These are phyloP conservation scores for Monodelphis domestica DNA, from an alignment of 2,797 vertebrate species.

Conservation along the genomic window DNA sequence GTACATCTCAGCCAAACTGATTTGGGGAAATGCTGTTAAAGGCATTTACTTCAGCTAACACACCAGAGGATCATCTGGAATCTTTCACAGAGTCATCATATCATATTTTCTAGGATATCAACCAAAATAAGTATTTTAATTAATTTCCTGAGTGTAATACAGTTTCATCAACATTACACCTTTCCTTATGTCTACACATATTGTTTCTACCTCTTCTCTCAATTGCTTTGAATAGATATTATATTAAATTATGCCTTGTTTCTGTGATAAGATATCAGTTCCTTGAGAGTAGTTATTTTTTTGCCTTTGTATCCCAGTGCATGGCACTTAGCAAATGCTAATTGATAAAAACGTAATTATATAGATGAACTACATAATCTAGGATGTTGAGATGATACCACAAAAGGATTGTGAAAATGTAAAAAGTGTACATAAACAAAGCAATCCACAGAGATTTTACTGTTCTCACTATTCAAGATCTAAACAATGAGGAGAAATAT, in stretches of 20 bases:
- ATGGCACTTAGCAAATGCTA: not conserved
- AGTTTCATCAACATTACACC: not conserved
- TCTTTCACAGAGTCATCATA: not conserved
- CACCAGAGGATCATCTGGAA: not conserved
- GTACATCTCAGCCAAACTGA: not conserved
- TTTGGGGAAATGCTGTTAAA: not conserved
- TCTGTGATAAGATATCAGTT: too few relatives aligned
- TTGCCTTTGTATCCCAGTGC: not conserved
- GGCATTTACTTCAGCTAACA: not conserved
- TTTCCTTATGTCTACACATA: not conserved
- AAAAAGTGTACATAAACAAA: not conserved
- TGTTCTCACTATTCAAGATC: not conserved
- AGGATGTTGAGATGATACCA: not conserved
- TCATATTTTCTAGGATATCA: too few relatives aligned
- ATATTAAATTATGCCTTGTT: not conserved
- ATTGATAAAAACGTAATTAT: not conserved
- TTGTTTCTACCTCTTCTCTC: not conserved
- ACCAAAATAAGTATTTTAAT: not conserved
- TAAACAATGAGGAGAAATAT: not conserved
- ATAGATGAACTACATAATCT: not conserved
- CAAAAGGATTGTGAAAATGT: not conserved
- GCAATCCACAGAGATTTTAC: not conserved
- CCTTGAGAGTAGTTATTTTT: not conserved
- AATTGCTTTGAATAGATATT: not conserved
- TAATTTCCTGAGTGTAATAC: not conserved